phyloP scores from a whole-genome alignment of 2,113 vertebrate genomes.

The Heterocephalus glaber region DNA sequence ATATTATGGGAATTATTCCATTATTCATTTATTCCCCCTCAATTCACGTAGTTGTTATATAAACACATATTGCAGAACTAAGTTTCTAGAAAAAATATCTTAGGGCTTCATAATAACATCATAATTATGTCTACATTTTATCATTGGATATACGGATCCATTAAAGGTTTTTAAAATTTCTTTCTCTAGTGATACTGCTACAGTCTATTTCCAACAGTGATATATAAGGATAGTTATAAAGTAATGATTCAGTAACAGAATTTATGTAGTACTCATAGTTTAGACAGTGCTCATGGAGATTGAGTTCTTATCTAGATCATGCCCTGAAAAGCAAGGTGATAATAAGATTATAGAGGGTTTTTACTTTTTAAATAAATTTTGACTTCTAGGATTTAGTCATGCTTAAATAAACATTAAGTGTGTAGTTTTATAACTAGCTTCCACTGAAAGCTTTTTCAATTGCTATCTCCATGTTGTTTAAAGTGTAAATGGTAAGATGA shows the following conservation, averaged over 20 bases:
- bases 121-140: slow-evolving; percentile 26
- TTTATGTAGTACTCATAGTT: background rate
- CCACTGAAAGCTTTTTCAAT: background rate
- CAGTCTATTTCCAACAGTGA: slow-evolving; percentile 18
- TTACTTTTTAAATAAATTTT: background rate
- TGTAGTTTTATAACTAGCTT: slow-evolving; percentile 48
- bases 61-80: background rate
- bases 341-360: background rate
- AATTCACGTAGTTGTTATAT: background rate
- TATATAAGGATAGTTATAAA: background rate
- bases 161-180: background rate
- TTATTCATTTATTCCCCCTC: background rate
- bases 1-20: background rate
- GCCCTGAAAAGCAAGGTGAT: background rate
- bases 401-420: slow-evolving; percentile 32
- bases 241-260: background rate
- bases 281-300: background rate
- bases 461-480: background rate
- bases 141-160: background rate
- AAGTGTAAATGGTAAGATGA: slow-evolving; percentile 26
- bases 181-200: background rate
- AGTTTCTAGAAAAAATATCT: background rate
- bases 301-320: background rate
- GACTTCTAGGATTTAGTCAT: background rate
- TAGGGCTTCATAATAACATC: background rate